Base-by-base conservation (phyloP, 2,797 vertebrate genomes). In the Chromis chromis region DNA sequence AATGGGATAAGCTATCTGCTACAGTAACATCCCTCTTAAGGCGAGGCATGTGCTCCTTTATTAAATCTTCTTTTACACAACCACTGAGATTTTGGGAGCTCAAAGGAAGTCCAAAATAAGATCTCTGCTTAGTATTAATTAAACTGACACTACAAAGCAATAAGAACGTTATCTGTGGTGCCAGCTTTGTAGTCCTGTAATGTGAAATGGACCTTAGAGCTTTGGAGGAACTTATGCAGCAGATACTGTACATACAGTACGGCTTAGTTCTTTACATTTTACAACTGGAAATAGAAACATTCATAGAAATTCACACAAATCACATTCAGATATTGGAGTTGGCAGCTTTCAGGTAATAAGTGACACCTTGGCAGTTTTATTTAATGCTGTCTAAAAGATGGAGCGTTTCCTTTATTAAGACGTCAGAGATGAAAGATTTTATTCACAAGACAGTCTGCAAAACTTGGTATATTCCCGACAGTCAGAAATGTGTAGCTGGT, bases 61-160 rank as follows among this genome's bases (percentile, higher is more conserved):
- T 85, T 81, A 75, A 78, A 83, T 84, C 57, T 64, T 69, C 49
- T 78, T 83, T 74, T 63, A 73, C 61, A 55, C 27, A 49, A 69
- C 52, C 69, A 52, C 49, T 65, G 40, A 78, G 78, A 76, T 65
- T 85, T 83, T 31, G 48, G 36, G 10, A 73, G 59, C 79, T 87
- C 63, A 75, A 76, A 82, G 64, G 64, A 54, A 53, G 55, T 53
- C 56, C 58, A 71, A 83, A 86, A 77, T 80, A 72, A 74, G 52
- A 79, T 78, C 70, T 75, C 27, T 70, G 58, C 46, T 78, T 81
- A 25, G 52, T 78, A 70, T 88, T 86, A 89, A 90, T 88, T 84
- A 88, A 69, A 86, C 82, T 73, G 74, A 81, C 79, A 82, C 78
- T 75, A 66, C 79, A 85, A 70, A 70, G 66, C 8, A 31, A 74